Conservation (phyloP, 1,140 invertebrate species). For the Drosophila simulans region DNA sequence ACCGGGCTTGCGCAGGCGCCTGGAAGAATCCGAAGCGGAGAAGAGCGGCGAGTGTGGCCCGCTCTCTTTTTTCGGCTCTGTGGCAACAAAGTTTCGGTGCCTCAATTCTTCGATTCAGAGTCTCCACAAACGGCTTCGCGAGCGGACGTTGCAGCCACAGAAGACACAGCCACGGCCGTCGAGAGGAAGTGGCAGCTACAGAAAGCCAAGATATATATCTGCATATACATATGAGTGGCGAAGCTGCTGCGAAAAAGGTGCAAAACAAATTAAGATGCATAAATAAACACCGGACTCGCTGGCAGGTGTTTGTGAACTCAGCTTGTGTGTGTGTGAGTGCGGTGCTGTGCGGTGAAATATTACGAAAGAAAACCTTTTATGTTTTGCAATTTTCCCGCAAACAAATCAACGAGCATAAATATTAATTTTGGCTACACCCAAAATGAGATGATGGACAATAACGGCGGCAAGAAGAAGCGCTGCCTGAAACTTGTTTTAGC, state of each 20-base stretch:
- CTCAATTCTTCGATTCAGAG: conserved; percentile 54
- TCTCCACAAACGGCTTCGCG: conserved; percentile 70
- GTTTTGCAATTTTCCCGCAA: conserved; percentile 47
- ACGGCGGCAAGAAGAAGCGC: conserved; percentile 26
- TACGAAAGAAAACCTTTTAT: conserved; percentile 50
- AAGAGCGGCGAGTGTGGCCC: conserved; percentile 2
- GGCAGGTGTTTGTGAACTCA: conserved; percentile 30
- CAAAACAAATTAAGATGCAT: conserved; percentile 42
- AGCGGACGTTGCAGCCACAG: conserved; percentile 58
- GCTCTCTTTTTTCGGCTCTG: conserved; percentile 35
- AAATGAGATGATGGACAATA: conserved; percentile 34
- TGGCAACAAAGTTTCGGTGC: conserved; percentile 35
- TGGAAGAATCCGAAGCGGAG: conserved; percentile 5
- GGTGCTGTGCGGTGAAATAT: conserved; percentile 30
- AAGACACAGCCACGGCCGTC: conserved; percentile 9
- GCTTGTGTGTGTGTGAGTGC: conserved; percentile 2
- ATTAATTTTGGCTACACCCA: conserved; percentile 51
- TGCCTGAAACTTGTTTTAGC: conserved; percentile 31
- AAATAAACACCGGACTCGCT: conserved; percentile 42
- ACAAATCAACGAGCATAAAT: conserved; percentile 46
- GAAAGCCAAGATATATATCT: conserved; percentile 26
- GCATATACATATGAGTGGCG: conserved; percentile 1
- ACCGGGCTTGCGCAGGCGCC: conserved; percentile 62
- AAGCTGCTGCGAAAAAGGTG: conserved; percentile 54
- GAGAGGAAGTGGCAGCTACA: conserved; percentile 35